phyloP scores from a whole-genome alignment of 2,888 invertebrate species.

The Macroteleia sp. region DNA sequence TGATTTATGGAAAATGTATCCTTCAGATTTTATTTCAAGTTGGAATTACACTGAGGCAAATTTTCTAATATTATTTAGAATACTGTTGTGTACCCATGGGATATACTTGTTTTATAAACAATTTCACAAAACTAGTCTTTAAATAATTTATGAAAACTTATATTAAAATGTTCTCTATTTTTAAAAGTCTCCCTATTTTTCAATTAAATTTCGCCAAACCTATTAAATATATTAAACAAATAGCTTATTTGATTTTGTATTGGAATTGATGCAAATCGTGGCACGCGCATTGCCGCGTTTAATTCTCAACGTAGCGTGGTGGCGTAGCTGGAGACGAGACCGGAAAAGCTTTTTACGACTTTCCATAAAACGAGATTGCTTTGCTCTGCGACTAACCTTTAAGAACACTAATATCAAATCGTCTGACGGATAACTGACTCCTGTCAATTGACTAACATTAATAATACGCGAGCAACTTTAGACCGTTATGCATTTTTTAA shows the following conservation, averaged over 20 bases:
- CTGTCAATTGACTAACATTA: too few species aligned
- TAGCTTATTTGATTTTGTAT: slow-evolving; percentile 23
- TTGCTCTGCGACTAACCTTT: slow-evolving; percentile 25
- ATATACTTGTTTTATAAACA: too few species aligned
- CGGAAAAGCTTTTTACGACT: slow-evolving; percentile 51
- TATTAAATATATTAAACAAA: slow-evolving; percentile 16
- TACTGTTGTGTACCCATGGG: too few species aligned
- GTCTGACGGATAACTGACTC: slow-evolving; percentile 30
- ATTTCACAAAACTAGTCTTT: too few species aligned
- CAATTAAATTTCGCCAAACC: too few species aligned
- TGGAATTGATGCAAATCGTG: slow-evolving; percentile 38
- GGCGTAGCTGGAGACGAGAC: slow-evolving; percentile 44
- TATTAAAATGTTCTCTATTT: too few species aligned
- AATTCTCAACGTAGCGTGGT: slow-evolving; percentile 40
- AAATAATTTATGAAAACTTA: too few species aligned
- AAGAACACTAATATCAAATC: slow-evolving; percentile 38
- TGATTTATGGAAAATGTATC: too few species aligned
- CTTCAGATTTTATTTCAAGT: too few species aligned
- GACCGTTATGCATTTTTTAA: slow-evolving; percentile 1
- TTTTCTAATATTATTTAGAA: too few species aligned
- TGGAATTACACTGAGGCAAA: too few species aligned
- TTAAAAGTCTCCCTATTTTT: too few species aligned
- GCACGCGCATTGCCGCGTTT: slow-evolving; percentile 45
- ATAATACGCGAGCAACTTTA: slow-evolving; percentile 16
- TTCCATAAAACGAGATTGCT: slow-evolving; percentile 38